A percentile compares a stretch with the other conserved stretches of the same genome.
phyloP scores from a whole-genome alignment of 30 jellyfish, hydroid and myxozoan species.

The Hydractinia symbiolongicarpus region DNA sequence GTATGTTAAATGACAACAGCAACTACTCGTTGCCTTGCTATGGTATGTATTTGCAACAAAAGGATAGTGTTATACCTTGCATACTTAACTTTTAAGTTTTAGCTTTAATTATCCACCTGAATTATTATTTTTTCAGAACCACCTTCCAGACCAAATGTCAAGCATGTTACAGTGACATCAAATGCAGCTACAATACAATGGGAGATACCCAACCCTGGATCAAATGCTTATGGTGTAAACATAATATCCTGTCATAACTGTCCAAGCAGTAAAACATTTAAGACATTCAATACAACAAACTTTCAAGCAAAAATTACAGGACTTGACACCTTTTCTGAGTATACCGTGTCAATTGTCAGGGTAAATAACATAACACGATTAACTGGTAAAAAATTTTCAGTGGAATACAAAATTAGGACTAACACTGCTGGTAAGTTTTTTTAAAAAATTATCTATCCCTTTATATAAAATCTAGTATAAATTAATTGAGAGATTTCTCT shows the following conservation, averaged over 20 bases:
- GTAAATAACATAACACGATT: slow-evolving; percentile 48
- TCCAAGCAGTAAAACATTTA: neutral
- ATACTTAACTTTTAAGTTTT: too few relatives aligned
- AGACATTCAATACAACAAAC: neutral
- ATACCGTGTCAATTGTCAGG: slow-evolving; percentile 28
- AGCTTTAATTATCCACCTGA: neutral
- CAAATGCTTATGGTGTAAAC: neutral
- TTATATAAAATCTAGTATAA: neutral
- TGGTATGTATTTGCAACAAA: neutral
- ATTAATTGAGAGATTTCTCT: neutral
- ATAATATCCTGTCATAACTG: neutral
- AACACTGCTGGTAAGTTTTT: slow-evolving; percentile 54
- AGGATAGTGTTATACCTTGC: too few relatives aligned
- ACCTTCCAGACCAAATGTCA: slow-evolving; percentile 21
- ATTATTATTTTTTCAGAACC: slow-evolving; percentile 24
- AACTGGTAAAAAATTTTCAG: slow-evolving; percentile 12
- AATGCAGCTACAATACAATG: neutral
- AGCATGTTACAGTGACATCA: neutral
- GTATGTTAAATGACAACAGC: neutral
- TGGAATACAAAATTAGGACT: slow-evolving; percentile 28
- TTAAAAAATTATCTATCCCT: neutral
- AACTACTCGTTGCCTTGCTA: neutral
- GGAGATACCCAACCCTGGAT: neutral
- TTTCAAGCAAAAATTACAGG: slow-evolving; percentile 12
- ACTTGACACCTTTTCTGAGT: slow-evolving; percentile 20